Conservation (phyloP, 1,140 invertebrate genomes). For the Aethina tumida region DNA sequence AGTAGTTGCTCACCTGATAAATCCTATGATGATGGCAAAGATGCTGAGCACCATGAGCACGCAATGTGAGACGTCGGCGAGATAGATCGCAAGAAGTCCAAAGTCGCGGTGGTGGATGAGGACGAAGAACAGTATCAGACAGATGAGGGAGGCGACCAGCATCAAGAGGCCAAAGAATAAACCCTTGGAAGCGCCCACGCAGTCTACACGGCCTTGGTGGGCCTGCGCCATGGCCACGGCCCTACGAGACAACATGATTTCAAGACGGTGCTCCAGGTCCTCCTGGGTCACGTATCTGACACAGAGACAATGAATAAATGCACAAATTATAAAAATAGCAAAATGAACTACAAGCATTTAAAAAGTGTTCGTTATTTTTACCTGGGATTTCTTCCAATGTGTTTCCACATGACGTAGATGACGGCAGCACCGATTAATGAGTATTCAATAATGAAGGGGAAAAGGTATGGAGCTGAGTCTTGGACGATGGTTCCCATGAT, state of each 20-base stretch:
- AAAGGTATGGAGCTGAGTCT: slow-evolving; percentile 85
- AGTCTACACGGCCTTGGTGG: slow-evolving; percentile 73
- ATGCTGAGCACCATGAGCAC: slow-evolving; percentile 78
- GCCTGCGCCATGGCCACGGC: slow-evolving; percentile 74
- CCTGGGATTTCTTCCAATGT: slow-evolving; percentile 77
- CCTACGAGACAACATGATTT: slow-evolving; percentile 71
- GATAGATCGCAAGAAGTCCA: slow-evolving; percentile 73
- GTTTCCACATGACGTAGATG: slow-evolving; percentile 96
- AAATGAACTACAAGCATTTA: slow-evolving; percentile 6
- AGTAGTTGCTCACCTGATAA: slow-evolving; percentile 55
- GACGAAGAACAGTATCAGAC: slow-evolving; percentile 89
- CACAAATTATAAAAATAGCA: not conserved
- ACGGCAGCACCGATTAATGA: slow-evolving; percentile 93
- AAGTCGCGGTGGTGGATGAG: slow-evolving; percentile 73
- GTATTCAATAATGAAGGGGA: slow-evolving; percentile 95
- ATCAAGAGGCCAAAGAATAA: slow-evolving; percentile 88
- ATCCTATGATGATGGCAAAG: slow-evolving; percentile 81
- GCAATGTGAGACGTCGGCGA: slow-evolving; percentile 84
- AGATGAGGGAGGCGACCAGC: slow-evolving; percentile 83
- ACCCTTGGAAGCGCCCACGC: slow-evolving; percentile 85
- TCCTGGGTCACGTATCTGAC: slow-evolving; percentile 61
- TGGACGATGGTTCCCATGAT: slow-evolving; percentile 90
- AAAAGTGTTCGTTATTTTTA: slow-evolving; percentile 26
- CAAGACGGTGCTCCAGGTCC: slow-evolving; percentile 73
- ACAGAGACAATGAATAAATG: slow-evolving; percentile 6